Conservation (phyloP, 2,113 vertebrate genomes). For the Poeciliopsis turrubarensis region DNA sequence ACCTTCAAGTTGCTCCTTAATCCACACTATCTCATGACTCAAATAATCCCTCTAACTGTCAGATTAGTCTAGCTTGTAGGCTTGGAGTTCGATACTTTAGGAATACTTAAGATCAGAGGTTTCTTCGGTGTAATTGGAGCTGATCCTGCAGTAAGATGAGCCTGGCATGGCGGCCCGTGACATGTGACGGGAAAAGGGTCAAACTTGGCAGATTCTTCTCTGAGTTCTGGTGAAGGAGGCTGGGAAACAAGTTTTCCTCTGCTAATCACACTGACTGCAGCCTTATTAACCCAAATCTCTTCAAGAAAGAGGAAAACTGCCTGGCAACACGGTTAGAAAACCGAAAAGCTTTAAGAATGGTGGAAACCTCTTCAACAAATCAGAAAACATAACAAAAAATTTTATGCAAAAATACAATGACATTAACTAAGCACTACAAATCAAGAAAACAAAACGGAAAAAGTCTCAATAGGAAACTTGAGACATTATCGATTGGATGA, state of each 20-base stretch:
- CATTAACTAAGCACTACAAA: too few species aligned
- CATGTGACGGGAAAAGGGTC: constrained; percentile 58
- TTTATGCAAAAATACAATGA: too few species aligned
- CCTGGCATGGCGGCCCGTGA: constrained; percentile 54
- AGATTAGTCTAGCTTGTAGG: constrained; percentile 48
- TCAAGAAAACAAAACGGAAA: too few species aligned
- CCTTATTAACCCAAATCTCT: constrained; percentile 31
- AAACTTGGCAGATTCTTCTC: constrained; percentile 31
- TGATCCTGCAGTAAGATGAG: constrained; percentile 24
- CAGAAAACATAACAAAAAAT: too few species aligned
- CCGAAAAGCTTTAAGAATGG: background rate
- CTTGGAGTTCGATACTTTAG: constrained; percentile 32
- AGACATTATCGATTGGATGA: too few species aligned
- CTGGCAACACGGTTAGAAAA: background rate
- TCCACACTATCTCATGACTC: constrained; percentile 70
- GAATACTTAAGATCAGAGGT: constrained; percentile 46
- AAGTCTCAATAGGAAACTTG: too few species aligned
- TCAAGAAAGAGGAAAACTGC: constrained; percentile 8
- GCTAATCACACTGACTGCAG: constrained; percentile 44
- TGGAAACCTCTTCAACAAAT: too few species aligned
- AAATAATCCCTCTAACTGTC: constrained; percentile 66
- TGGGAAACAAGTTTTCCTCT: constrained; percentile 29
- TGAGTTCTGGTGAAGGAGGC: constrained; percentile 32
- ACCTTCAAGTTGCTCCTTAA: constrained; percentile 36
- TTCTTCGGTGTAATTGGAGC: constrained; percentile 30